These are phyloP conservation scores for Tetramorium alpestre DNA, from an alignment of 1,140 invertebrate genomes.

Conservation along the genomic window DNA sequence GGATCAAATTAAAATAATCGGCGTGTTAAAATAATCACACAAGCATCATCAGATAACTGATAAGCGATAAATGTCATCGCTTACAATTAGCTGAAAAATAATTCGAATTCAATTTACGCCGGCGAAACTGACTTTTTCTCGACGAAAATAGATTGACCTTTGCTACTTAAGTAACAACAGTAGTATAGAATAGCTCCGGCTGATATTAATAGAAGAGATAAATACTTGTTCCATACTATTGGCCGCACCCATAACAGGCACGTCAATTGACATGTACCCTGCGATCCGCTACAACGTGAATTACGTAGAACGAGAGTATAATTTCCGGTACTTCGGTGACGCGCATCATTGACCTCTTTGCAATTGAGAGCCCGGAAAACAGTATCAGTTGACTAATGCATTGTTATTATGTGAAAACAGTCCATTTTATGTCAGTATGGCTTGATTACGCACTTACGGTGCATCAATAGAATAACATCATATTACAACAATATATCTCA, in stretches of 20 bases:
- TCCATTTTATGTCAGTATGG: neutral
- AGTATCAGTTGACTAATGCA: neutral
- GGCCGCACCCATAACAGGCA: constrained; percentile 26
- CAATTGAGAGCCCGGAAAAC: constrained; percentile 22
- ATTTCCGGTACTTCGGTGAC: constrained; percentile 38
- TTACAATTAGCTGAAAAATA: neutral
- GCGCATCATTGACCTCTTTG: constrained; percentile 42
- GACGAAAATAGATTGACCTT: constrained; percentile 39
- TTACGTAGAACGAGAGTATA: constrained; percentile 16
- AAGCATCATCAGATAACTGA: neutral
- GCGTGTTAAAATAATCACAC: neutral
- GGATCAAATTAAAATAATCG: neutral
- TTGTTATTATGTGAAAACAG: constrained; percentile 5
- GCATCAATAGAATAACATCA: neutral
- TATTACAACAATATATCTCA: neutral
- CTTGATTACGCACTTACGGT: neutral
- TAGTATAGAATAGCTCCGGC: constrained; percentile 14
- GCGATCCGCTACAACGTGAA: constrained; percentile 41
- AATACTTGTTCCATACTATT: constrained; percentile 41
- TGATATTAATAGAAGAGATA: constrained; percentile 42
- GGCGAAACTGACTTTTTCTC: neutral
- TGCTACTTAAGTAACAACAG: constrained; percentile 31
- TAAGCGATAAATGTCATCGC: neutral
- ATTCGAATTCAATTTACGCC: constrained; percentile 14
- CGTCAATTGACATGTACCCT: constrained; percentile 53